Conservation (phyloP, 1,140 invertebrate species). For the Drosophila eugracilis region DNA sequence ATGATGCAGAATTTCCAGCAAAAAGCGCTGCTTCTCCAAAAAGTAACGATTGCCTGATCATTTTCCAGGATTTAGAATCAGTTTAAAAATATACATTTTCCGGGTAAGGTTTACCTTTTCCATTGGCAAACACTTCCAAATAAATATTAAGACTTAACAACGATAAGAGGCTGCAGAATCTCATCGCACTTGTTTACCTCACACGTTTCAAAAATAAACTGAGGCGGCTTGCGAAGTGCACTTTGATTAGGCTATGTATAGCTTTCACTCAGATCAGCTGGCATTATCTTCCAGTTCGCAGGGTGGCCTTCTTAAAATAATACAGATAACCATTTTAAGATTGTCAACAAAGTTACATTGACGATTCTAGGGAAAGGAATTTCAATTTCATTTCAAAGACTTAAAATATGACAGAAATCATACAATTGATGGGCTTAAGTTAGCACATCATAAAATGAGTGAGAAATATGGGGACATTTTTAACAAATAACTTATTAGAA, state of each 20-base stretch:
- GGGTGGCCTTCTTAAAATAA: neutral
- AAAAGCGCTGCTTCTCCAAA: conserved; percentile 51
- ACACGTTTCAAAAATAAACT: conserved; percentile 30
- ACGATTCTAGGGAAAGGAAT: neutral
- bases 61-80: neutral
- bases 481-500: no score
- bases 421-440: no score
- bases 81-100: no score
- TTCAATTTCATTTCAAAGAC: neutral
- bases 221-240: conserved; percentile 13
- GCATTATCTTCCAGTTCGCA: conserved; percentile 5
- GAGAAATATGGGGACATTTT: no score
- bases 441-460: no score
- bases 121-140: conserved; percentile 10
- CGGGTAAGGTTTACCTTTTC: conserved; percentile 29
- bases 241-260: conserved; percentile 19
- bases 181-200: conserved; percentile 53
- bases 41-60: conserved; percentile 50
- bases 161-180: conserved; percentile 18
- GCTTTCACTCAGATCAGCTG: neutral
- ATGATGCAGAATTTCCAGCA: conserved; percentile 60
- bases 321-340: neutral
- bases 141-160: neutral
- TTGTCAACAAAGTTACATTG: no score
- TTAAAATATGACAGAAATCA: no score